Evolutionary conservation across 1,140 invertebrate genomes (phyloP), one percentile per base, ranked within the genome.

Genomic region (Marisa cornuarietis): DNA sequence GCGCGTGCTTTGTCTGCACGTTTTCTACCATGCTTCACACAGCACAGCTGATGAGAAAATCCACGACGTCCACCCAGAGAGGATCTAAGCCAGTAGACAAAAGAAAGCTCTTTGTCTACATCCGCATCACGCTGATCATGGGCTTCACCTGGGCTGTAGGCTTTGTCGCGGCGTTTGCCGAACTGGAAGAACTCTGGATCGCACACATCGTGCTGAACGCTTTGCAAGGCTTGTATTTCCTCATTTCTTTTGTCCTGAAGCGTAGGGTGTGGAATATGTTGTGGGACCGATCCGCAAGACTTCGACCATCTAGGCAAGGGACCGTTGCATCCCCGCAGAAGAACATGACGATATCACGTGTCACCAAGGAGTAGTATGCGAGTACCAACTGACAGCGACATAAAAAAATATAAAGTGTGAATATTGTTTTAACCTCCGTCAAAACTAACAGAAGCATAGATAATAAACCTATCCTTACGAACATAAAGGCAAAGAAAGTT

Each of bases 71-170:
- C 61, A 71, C 78, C 77, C 18, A 79, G 72, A 54, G 79, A 73
- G 31, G 73, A 68, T 24, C 79, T 74, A n/a, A 79, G 79, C 18
- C 76, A 62, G 72, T 71, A 31, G 88, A 90, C 65, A 74, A 86
- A 61, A 80, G 85, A 77, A 84, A 62, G 83, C 90, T 85, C 85
- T 88, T 82, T 49, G 87, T 94, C 31, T 94, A 93, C 85, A 83
- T 92, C 22, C 88, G 93, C 22, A 83, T 94, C 62, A 84, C 86
- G 14, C 54, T 85, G 1, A 77, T 89, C 52, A 85, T 88, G 79
- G 89, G 87, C 16, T 80, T 89, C 11, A 87, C 85, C 16, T 90
- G 89, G 89, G 80, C 86, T 13, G 80, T 88, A 31, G 87, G 84
- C 26, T 87, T 90, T 72, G 66, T 83, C 2, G 84, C 87, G 14